A percentile compares a stretch with the other conserved stretches of the same genome.
Evolutionary conservation across 2,797 vertebrate genomes (phyloP).

Genomic region (Pseudomugil gertrudae): DNA sequence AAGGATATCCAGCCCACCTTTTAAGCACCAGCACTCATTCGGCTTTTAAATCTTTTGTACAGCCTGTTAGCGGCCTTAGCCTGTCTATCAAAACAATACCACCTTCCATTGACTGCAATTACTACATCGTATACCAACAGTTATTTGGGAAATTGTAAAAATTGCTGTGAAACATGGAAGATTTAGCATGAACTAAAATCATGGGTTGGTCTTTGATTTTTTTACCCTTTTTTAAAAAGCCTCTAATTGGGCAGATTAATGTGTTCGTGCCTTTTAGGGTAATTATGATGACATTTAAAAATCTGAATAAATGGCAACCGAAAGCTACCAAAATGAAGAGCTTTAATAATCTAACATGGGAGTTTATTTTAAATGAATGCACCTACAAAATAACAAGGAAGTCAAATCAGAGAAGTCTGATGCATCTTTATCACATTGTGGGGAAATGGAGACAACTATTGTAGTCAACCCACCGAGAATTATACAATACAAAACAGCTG

Average conservation of each 20-base stretch:
- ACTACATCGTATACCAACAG: constrained; percentile 27
- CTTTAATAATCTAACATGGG: constrained; percentile 46
- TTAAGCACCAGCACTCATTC: constrained; percentile 47
- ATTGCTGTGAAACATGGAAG: constrained; percentile 14
- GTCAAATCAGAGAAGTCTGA: constrained; percentile 27
- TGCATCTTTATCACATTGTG: constrained; percentile 29
- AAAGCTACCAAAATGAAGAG: constrained; percentile 40
- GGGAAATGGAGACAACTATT: constrained; percentile 50
- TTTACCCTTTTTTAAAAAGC: not conserved
- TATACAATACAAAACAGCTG: too few species aligned
- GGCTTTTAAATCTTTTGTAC: constrained; percentile 52
- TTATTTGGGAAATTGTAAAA: constrained; percentile 19
- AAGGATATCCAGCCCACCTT: constrained; percentile 55
- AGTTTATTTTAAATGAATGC: constrained; percentile 38
- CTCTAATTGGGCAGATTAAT: not conserved
- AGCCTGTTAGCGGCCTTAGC: constrained; percentile 56
- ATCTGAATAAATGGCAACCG: constrained; percentile 40
- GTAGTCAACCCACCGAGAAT: not conserved
- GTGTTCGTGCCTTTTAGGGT: constrained; percentile 14
- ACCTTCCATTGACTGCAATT: constrained; percentile 31
- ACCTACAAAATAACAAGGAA: constrained; percentile 39
- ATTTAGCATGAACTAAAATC: constrained; percentile 15
- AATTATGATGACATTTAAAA: constrained; percentile 50
- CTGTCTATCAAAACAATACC: constrained; percentile 46
- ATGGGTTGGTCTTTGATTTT: constrained; percentile 9